Evolutionary conservation across 1,140 invertebrate species (phyloP), one percentile per base, ranked within the genome.

Genomic region (Leptopilina clavipes): DNA sequence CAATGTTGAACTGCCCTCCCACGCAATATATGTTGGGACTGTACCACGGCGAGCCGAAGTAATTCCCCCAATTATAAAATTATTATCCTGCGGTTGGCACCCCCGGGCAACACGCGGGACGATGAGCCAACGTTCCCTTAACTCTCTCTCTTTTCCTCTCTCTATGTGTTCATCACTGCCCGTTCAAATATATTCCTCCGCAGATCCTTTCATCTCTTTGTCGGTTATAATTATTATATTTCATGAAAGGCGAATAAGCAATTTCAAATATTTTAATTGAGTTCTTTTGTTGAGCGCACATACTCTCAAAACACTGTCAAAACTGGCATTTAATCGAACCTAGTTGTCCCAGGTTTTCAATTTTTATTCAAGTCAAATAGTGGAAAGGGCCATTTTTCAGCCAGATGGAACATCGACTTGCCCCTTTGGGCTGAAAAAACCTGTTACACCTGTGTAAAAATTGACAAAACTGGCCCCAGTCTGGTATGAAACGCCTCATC

Each of bases 21-120:
- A 89, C 88, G 88, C 87, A 40, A 40, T 82, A 81, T 81, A 78
- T 80, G 83, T 79, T 79, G 75, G 81, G 86, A 87, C 86, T 87
- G 83, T 88, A 86, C 84, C 84, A 84, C 82, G 83, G 84, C 86
- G 85, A 89, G 88, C 85, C 87, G 72, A 80, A 87, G 88, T 89
- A 89, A 89, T 89, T 89, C 87, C 88, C 87, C 85, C 88, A 89
- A 89, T 89, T 89, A 89, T 89, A 89, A 89, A 89, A 89, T 89
- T 89, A 89, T 89, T 89, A 89, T 89, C 88, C 86, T 89, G 87
- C 86, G 88, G 88, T 89, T 89, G 87, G 87, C 88, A 89, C 88
- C 88, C 88, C 83, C 87, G 83, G 88, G 88, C 87, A 88, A 89
- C 88, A 88, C 87, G 85, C 87, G 84, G 80, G 73, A 78, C 76